Conservation (phyloP, 1,140 invertebrate species). For the Drosophila kikkawai region DNA sequence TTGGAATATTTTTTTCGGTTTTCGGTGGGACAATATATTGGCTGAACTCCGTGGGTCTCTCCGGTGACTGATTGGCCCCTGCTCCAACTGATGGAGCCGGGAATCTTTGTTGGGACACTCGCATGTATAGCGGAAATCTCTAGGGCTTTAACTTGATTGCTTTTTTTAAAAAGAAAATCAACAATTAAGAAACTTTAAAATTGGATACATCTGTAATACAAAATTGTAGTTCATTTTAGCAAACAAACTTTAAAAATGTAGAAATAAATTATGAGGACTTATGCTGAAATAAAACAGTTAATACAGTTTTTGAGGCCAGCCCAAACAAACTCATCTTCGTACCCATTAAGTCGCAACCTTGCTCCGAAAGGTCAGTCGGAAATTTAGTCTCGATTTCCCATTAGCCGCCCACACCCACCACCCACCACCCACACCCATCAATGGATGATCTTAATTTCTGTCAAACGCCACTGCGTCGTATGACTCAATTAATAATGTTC, state of each 20-base stretch:
- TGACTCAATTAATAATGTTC: conserved; percentile 67
- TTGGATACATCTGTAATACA: background rate
- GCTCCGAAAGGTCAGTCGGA: conserved; percentile 54
- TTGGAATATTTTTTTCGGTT: conserved; percentile 68
- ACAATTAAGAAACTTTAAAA: background rate
- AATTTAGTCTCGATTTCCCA: conserved; percentile 69
- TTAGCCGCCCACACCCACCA: conserved; percentile 24
- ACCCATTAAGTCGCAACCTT: conserved; percentile 50
- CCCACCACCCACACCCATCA: conserved; percentile 29
- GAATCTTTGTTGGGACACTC: conserved; percentile 19
- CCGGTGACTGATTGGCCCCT: conserved; percentile 69
- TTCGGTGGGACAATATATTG: conserved; percentile 69
- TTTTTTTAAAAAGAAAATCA: conserved; percentile 21
- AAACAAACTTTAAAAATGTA: background rate
- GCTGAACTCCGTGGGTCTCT: conserved; percentile 20
- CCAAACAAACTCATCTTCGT: background rate
- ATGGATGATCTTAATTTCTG: conserved; percentile 45
- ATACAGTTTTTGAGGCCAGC: background rate
- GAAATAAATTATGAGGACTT: too few species aligned
- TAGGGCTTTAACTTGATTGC: conserved; percentile 25
- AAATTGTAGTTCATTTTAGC: too few species aligned
- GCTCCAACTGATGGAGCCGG: conserved; percentile 9
- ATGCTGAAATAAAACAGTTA: background rate
- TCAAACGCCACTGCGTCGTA: conserved; percentile 15
- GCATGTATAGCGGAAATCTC: conserved; percentile 26